A percentile compares a stretch with the other conserved stretches of the same genome.
phyloP scores from a whole-genome alignment of 1,140 invertebrate genomes.

The Musca vetustissima region DNA sequence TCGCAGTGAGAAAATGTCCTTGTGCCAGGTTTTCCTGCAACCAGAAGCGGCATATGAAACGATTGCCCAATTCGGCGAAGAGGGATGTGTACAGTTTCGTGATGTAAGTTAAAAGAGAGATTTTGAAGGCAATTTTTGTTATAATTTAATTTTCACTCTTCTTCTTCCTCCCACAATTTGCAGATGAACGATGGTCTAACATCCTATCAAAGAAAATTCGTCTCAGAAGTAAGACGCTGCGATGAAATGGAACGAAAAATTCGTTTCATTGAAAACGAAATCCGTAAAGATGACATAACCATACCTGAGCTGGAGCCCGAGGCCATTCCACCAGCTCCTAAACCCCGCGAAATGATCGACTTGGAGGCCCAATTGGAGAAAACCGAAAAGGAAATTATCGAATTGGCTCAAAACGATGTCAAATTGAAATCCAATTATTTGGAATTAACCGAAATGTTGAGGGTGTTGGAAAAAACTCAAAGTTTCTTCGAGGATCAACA shows the following conservation, averaged over 20 bases:
- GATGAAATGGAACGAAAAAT: slow-evolving; percentile 94
- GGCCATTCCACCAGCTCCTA: slow-evolving; percentile 94
- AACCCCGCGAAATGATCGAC: slow-evolving; percentile 93
- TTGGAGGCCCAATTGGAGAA: slow-evolving; percentile 86
- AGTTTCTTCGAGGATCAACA: slow-evolving; percentile 51
- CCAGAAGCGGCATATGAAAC: slow-evolving; percentile 87
- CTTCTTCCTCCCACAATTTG: slow-evolving; percentile 84
- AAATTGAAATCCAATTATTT: slow-evolving; percentile 92
- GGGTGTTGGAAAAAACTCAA: slow-evolving; percentile 92
- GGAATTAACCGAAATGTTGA: slow-evolving; percentile 89
- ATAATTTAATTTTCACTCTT: slow-evolving; percentile 54
- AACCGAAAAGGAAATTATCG: slow-evolving; percentile 88
- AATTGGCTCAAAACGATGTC: slow-evolving; percentile 91
- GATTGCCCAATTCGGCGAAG: slow-evolving; percentile 84
- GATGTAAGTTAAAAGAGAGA: slow-evolving; percentile 8
- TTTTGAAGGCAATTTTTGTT: slow-evolving; percentile 79
- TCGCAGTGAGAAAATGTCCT: slow-evolving; percentile 82
- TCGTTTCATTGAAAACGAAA: slow-evolving; percentile 90
- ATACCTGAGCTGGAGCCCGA: slow-evolving; percentile 83
- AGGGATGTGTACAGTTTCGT: slow-evolving; percentile 81
- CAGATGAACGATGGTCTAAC: slow-evolving; percentile 93
- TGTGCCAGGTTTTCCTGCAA: slow-evolving; percentile 87
- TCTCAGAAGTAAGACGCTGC: slow-evolving; percentile 88
- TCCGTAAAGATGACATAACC: slow-evolving; percentile 82
- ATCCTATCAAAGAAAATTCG: slow-evolving; percentile 92